Conservation (phyloP, 2,888 invertebrate genomes). For the Galeopsomyia nigrocyanea region DNA sequence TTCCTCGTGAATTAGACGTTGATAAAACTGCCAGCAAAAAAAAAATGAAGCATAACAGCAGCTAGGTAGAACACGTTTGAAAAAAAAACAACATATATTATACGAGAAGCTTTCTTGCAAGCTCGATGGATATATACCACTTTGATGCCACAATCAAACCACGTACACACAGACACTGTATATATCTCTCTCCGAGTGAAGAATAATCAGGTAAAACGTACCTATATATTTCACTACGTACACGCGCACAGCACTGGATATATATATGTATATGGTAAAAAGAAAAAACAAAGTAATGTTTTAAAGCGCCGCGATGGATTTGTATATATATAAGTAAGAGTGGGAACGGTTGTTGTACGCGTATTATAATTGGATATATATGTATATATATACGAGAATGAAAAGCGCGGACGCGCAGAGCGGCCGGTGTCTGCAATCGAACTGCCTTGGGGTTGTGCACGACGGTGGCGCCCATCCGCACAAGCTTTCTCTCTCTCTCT, state of each 20-base stretch:
- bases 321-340: too few species aligned
- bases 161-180: neutral
- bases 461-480: conserved; percentile 65
- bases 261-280: too few species aligned
- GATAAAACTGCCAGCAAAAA: neutral
- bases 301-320: too few species aligned
- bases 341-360: too few species aligned
- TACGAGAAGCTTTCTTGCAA: neutral
- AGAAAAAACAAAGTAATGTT: too few species aligned
- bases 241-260: too few species aligned
- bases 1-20: neutral
- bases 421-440: conserved; percentile 69
- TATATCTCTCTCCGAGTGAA: too few species aligned
- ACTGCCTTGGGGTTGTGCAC: conserved; percentile 62
- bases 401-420: neutral
- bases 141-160: neutral
- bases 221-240: too few species aligned
- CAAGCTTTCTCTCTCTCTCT: conserved; percentile 39
- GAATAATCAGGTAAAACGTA: too few species aligned
- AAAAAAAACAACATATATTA: too few species aligned
- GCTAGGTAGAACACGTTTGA: neutral
- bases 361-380: too few species aligned
- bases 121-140: neutral
- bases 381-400: too few species aligned
- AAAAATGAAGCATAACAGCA: neutral